Base-by-base conservation (phyloP, 2,797 vertebrate species). In the Trachops cirrhosus region DNA sequence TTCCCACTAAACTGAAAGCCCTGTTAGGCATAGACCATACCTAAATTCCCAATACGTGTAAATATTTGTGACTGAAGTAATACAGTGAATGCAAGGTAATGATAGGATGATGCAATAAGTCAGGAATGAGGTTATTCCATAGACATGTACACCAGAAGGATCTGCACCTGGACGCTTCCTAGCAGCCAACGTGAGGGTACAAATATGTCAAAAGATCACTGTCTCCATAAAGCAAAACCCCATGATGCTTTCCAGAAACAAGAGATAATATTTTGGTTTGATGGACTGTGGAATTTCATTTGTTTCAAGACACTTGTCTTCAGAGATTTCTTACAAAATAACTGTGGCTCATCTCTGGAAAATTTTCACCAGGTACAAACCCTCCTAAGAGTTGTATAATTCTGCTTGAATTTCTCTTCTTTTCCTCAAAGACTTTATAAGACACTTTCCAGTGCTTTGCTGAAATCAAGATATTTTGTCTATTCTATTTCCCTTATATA, bases 401-500 rank as follows among this genome's bases (percentile, higher is more conserved):
- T 18, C 75, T 68, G 14, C 37, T 5, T 46, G 41, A 52, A 86
- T 83, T 93, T 89, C n/a, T 88, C 57, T 74, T 57, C 32, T 89
- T 77, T 78, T 86, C 39, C 62, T 64, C 79, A 88, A 64, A 29
- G n/a, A 44, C 68, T 22, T 62, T 68, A 86, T 34, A 78, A 93
- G 89, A 48, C 29, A 48, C 24, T 88, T 90, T 71, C 11, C 46
- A 82, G 26, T 48, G 34, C 54, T 79, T 94, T 83, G 48, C 86
- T 77, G 78, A 92, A 95, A 93, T 75, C 12, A 44, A 86, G 90
- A 83, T 79, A 54, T 88, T 92, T 93, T 79, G 82, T 87, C 39
- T 89, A n/a, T 22, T 50, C 64, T 67, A 57, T 44, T 54, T 4
- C 44, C 48, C 32, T 91, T 14, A 62, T 21, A 85, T 1, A 91